Base-by-base conservation (phyloP, 2,113 vertebrate genomes). In the Sorex fumeus region DNA sequence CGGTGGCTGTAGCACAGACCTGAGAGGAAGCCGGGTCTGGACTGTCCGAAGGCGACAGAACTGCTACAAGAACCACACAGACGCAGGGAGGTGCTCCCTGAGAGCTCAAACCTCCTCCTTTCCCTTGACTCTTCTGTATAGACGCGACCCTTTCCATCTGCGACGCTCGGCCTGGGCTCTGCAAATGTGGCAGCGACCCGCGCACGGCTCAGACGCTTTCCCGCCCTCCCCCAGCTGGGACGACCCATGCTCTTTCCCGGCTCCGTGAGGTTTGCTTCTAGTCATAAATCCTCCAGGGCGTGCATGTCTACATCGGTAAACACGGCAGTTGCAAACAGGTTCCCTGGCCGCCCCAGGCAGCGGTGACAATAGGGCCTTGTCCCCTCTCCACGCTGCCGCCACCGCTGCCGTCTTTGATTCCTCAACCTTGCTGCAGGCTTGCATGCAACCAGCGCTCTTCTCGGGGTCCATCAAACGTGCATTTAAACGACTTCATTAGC, bases 401-500 rank as follows among this genome's bases (percentile, higher is more conserved):
- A n/a, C n/a, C n/a, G 97, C 96, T 95, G 97, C 97, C 96, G 94
- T 97, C 97, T 98, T 98, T 98, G 97, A 97, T 97, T 97, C 87
- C 2, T 91, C 95, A 96, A 97, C 98, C 96, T 97, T 97, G 96
- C 96, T 96, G 97, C 96, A 91, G 97, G 97, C 97, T 95, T 76
- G 94, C 96, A 97, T 93, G 97, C 97, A 96, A 97, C 96, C 80
- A 91, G 95, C 93, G 96, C 85, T 96, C 96, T 97, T 97, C 94
- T 95, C 2, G 34, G 94, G 96, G 91, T 97, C 97, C 97, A 95
- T 96, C 96, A 97, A 97, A 97, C 93, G 90, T 95, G 97, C 97
- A 97, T 98, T 97, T 96, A 96, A 97, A 97, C 91, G 88, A 91
- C 97, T 96, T 97, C 96, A 98, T 98, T 98, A 98, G 96, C 97